Percentiles rank a stretch among this genome's conserved stretches.
Evolutionary conservation across 2,797 vertebrate genomes (phyloP).

Genomic region (Enteromius treurensis): DNA sequence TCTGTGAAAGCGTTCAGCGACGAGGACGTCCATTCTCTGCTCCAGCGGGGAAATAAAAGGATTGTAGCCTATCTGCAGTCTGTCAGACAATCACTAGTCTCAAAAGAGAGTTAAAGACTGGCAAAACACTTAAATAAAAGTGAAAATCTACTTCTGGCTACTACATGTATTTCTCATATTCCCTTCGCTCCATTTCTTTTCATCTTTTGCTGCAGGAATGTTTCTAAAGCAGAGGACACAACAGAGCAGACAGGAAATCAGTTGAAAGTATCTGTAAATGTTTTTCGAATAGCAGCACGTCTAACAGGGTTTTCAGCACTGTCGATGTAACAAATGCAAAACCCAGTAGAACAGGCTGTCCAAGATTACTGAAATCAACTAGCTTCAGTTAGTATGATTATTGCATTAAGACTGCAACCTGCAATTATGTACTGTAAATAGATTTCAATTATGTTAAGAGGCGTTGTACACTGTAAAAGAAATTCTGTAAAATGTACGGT

Average conservation of each 20-base stretch:
- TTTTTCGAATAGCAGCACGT: neutral
- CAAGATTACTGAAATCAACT: neutral
- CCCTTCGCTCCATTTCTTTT: neutral
- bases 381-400: neutral
- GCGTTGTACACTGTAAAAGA: neutral
- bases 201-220: neutral
- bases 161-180: neutral
- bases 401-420: neutral
- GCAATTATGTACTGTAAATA: neutral
- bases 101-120: neutral
- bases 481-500: no score
- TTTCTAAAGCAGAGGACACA: neutral
- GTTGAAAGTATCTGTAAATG: neutral
- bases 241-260: neutral
- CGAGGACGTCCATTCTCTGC: constrained; percentile 17
- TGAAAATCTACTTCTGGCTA: neutral
- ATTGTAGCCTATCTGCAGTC: neutral
- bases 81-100: neutral
- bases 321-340: neutral
- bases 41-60: constrained; percentile 1
- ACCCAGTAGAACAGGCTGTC: neutral
- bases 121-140: neutral
- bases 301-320: neutral
- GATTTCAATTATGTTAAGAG: neutral
- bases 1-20: constrained; percentile 1